Evolutionary conservation across 2,113 vertebrate genomes (phyloP).

Genomic region (Colossoma macropomum): DNA sequence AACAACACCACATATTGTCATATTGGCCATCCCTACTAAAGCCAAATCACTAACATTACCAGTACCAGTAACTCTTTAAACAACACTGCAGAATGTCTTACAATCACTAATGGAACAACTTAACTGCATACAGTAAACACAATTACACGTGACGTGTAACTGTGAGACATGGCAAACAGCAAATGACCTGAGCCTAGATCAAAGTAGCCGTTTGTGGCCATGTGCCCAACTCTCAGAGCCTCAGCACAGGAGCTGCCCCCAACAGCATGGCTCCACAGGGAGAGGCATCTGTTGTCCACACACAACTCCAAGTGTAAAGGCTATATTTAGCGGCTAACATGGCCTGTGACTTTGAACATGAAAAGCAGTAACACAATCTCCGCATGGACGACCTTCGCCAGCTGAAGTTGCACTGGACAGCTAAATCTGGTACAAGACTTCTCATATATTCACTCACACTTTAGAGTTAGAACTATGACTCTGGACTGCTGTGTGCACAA

Average conservation of each 20-base stretch:
- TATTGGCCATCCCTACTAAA: too few species aligned
- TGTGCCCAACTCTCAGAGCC: neutral
- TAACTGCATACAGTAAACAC: neutral
- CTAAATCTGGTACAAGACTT: neutral
- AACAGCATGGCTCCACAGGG: neutral
- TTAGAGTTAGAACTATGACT: neutral
- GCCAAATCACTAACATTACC: too few species aligned
- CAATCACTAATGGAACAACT: too few species aligned
- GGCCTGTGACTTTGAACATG: conserved; percentile 34
- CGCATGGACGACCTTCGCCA: neutral
- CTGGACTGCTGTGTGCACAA: conserved; percentile 6
- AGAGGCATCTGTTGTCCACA: conserved; percentile 32
- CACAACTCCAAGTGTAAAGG: conserved; percentile 14
- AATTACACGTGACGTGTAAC: neutral
- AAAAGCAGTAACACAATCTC: conserved; percentile 46
- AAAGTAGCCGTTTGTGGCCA: neutral
- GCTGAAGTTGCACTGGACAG: conserved; percentile 17
- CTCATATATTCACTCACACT: neutral
- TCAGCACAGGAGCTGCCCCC: neutral
- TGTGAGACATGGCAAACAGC: neutral
- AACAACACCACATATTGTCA: too few species aligned
- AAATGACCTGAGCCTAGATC: conserved; percentile 16
- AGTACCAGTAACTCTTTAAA: too few species aligned
- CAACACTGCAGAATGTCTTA: too few species aligned
- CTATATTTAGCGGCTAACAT: conserved; percentile 40